Conservation (phyloP, 2,113 vertebrate genomes). For the Nettapus auritus region DNA sequence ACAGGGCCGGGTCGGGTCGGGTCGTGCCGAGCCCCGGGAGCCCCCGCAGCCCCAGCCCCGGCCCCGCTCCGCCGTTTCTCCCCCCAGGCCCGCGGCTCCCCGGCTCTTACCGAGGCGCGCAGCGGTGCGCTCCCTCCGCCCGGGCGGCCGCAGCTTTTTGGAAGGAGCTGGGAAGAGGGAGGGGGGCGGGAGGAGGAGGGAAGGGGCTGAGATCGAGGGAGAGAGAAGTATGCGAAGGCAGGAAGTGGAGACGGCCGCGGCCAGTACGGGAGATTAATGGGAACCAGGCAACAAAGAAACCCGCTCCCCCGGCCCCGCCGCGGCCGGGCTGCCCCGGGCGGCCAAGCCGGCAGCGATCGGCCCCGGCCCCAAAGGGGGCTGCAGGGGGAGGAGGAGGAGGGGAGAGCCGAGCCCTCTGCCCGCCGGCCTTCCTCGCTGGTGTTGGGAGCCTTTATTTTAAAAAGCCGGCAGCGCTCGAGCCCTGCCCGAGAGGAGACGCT, state of each 20-base stretch:
- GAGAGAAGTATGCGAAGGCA: conserved; percentile 65
- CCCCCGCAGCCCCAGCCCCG: background rate
- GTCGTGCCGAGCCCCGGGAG: background rate
- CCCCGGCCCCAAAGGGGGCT: background rate
- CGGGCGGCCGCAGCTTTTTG: conserved; percentile 4
- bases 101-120: conserved; percentile 39
- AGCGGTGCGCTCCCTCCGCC: conserved; percentile 22
- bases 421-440: background rate
- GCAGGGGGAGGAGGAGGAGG: background rate
- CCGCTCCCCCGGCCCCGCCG: background rate
- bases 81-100: background rate
- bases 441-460: background rate
- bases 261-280: conserved; percentile 71
- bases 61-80: background rate
- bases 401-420: background rate
- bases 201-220: conserved; percentile 25
- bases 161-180: conserved; percentile 41
- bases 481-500: background rate
- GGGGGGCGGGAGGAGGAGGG: conserved; percentile 5
- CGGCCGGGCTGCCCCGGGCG: background rate
- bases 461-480: background rate
- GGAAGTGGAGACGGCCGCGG: conserved; percentile 71
- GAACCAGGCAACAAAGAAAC: conserved; percentile 69
- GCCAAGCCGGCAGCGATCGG: background rate
- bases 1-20: background rate